Percentiles rank a stretch among this genome's conserved stretches.
These are phyloP conservation scores for Malurus splendens DNA, from an alignment of 2,797 vertebrate genomes.

Conservation along the genomic window DNA sequence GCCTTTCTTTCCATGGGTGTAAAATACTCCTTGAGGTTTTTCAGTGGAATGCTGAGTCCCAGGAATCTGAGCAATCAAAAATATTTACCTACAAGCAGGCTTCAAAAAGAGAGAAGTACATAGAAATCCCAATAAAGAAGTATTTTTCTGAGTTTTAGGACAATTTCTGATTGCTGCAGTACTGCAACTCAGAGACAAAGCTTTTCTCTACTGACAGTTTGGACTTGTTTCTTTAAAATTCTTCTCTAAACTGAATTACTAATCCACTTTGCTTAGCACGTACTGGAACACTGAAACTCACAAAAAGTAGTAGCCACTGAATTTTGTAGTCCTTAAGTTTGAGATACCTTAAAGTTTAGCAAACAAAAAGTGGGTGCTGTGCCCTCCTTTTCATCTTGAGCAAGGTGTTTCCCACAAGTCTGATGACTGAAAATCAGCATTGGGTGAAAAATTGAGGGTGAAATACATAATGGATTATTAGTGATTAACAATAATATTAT, in stretches of 20 bases:
- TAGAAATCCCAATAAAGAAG: background rate
- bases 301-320: background rate
- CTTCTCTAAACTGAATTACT: background rate
- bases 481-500: background rate
- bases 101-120: background rate
- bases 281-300: background rate
- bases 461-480: background rate
- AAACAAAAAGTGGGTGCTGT: background rate
- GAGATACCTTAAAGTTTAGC: background rate
- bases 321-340: background rate
- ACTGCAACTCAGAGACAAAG: background rate
- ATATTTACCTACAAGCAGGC: background rate
- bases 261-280: background rate
- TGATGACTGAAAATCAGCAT: background rate
- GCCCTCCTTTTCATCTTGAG: background rate
- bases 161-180: background rate
- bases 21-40: background rate
- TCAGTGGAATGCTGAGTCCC: background rate
- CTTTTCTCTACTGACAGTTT: background rate
- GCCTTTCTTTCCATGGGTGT: background rate
- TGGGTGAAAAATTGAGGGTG: background rate
- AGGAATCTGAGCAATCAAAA: background rate
- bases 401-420: background rate
- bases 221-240: rapidly evolving
- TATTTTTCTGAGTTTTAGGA: background rate